phyloP scores from a whole-genome alignment of 2,888 invertebrate genomes.

The Eristalis tenax region DNA sequence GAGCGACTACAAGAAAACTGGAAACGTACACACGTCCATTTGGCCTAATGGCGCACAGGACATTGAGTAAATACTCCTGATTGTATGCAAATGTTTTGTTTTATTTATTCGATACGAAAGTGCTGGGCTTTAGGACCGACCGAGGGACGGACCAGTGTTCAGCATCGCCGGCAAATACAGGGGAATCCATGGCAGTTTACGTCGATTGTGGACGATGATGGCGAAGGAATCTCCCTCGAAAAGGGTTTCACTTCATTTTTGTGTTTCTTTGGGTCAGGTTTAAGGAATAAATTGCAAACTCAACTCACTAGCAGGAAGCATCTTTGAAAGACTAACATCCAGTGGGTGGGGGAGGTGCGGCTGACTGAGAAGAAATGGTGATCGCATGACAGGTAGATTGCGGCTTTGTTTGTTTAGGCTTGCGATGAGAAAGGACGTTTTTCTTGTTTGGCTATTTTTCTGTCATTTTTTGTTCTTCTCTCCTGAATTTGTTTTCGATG shows the following conservation, averaged over 20 bases:
- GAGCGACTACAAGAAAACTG: neutral
- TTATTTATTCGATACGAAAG: slow-evolving; percentile 46
- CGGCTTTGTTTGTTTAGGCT: slow-evolving; percentile 36
- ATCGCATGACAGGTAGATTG: slow-evolving; percentile 54
- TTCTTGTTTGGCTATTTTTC: neutral
- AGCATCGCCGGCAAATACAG: slow-evolving; percentile 19
- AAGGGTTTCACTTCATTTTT: slow-evolving; percentile 3
- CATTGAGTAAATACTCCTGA: slow-evolving; percentile 61
- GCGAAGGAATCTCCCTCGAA: neutral
- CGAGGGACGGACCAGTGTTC: neutral
- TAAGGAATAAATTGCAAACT: slow-evolving; percentile 39
- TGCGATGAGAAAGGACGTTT: slow-evolving; percentile 22
- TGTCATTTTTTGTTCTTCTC: neutral
- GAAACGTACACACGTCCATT: slow-evolving; percentile 31
- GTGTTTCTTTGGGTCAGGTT: slow-evolving; percentile 49
- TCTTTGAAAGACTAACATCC: neutral
- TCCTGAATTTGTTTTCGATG: neutral
- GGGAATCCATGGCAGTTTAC: slow-evolving; percentile 25
- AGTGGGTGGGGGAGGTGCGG: neutral
- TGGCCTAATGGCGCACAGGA: slow-evolving; percentile 40
- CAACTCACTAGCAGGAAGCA: neutral
- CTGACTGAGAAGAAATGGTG: neutral
- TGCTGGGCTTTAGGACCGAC: neutral
- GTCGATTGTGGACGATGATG: neutral
- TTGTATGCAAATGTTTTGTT: slow-evolving; percentile 66